phyloP scores from a whole-genome alignment of 2,888 invertebrate species.

The Bellardia pandia region DNA sequence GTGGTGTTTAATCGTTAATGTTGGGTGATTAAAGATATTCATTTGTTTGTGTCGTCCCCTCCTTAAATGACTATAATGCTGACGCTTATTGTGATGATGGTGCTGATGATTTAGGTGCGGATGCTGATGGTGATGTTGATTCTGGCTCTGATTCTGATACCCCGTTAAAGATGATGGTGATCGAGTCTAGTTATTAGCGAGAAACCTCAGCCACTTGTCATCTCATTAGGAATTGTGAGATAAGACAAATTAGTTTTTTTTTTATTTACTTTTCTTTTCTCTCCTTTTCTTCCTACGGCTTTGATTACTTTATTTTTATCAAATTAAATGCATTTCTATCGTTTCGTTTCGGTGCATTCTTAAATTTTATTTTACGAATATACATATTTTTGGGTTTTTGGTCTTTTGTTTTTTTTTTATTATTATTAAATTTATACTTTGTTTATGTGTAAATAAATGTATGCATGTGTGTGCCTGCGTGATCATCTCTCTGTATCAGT shows the following conservation, averaged over 20 bases:
- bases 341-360: conserved; percentile 35
- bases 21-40: conserved; percentile 82
- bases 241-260: conserved; percentile 83
- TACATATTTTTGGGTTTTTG: not conserved
- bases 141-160: conserved; percentile 13
- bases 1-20: conserved; percentile 78
- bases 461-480: not conserved
- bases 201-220: conserved; percentile 81
- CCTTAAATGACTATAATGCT: conserved; percentile 77
- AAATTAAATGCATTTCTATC: conserved; percentile 58
- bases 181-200: conserved; percentile 72
- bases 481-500: conserved; percentile 3
- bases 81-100: conserved; percentile 36
- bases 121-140: conserved; percentile 28
- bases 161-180: conserved; percentile 13
- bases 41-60: conserved; percentile 81
- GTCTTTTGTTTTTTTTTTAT: not conserved
- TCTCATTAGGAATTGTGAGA: conserved; percentile 82
- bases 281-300: conserved; percentile 73
- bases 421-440: conserved; percentile 21
- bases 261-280: conserved; percentile 58
- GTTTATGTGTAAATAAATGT: conserved; percentile 20
- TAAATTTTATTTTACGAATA: not conserved
- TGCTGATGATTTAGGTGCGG: conserved; percentile 33
- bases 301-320: conserved; percentile 78